These are phyloP conservation scores for Clarias gariepinus DNA, from an alignment of 2,113 vertebrate genomes.

Conservation along the genomic window DNA sequence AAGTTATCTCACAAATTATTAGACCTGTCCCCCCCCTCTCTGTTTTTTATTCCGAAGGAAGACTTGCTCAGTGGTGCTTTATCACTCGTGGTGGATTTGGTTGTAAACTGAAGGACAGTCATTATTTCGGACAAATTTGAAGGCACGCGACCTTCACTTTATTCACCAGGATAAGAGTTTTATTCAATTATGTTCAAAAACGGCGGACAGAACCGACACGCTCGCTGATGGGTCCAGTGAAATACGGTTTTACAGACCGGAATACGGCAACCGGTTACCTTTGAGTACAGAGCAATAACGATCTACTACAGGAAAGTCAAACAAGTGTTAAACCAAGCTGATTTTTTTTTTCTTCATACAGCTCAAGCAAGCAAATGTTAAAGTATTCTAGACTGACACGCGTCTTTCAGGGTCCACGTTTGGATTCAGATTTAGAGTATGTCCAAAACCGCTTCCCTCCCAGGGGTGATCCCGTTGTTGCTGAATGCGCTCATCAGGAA, in stretches of 20 bases:
- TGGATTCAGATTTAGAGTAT: background rate
- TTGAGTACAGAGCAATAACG: constrained; percentile 44
- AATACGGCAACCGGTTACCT: background rate
- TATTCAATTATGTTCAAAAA: background rate
- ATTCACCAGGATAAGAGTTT: background rate
- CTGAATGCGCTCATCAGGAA: constrained; percentile 53
- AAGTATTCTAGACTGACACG: background rate
- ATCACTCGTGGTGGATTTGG: background rate
- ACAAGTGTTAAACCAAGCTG: background rate
- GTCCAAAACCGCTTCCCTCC: background rate
- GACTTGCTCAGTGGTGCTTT: background rate
- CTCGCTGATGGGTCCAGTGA: background rate
- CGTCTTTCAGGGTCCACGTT: too few species aligned
- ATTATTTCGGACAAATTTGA: background rate
- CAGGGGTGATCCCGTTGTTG: constrained; percentile 65
- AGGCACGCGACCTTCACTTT: background rate
- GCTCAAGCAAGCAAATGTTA: background rate
- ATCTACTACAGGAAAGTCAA: background rate
- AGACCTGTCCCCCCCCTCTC: background rate
- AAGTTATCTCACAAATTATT: background rate
- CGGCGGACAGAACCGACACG: background rate
- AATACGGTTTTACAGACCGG: background rate
- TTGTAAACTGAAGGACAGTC: background rate
- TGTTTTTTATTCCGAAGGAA: background rate
- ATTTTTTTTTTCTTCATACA: background rate